Percentiles rank a stretch among this genome's conserved stretches.
Evolutionary conservation across 2,888 invertebrate genomes (phyloP).

Genomic region (Deilephila elpenor): DNA sequence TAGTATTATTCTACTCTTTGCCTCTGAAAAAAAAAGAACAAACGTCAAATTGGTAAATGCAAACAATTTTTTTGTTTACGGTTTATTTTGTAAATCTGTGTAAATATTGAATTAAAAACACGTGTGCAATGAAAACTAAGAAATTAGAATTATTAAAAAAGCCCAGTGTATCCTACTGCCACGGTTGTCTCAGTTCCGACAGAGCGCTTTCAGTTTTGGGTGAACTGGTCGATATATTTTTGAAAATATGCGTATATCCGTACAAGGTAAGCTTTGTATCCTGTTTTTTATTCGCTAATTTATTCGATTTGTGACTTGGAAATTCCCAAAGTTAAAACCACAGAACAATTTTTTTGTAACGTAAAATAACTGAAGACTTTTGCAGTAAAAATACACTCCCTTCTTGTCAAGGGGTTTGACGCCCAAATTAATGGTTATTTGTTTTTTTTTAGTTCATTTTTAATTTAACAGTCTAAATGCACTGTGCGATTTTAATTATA

Average conservation of each 20-base stretch:
- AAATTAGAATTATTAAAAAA: not conserved
- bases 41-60: not conserved
- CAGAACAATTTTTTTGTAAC: no score
- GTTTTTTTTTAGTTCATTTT: no score
- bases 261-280: not conserved
- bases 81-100: not conserved
- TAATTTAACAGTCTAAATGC: no score
- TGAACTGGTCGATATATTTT: not conserved
- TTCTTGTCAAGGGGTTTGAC: no score
- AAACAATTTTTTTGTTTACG: slow-evolving; percentile 7
- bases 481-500: no score
- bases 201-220: not conserved
- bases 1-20: no score
- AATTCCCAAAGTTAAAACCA: no score
- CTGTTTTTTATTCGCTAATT: not conserved
- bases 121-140: not conserved
- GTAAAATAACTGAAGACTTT: no score
- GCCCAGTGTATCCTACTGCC: not conserved
- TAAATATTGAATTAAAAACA: not conserved
- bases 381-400: no score
- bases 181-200: slow-evolving; percentile 5
- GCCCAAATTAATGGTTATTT: no score
- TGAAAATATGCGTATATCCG: slow-evolving; percentile 3
- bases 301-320: no score
- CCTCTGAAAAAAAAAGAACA: no score